Evolutionary conservation across 1,140 invertebrate genomes (phyloP).

Genomic region (Drosophila obscura): DNA sequence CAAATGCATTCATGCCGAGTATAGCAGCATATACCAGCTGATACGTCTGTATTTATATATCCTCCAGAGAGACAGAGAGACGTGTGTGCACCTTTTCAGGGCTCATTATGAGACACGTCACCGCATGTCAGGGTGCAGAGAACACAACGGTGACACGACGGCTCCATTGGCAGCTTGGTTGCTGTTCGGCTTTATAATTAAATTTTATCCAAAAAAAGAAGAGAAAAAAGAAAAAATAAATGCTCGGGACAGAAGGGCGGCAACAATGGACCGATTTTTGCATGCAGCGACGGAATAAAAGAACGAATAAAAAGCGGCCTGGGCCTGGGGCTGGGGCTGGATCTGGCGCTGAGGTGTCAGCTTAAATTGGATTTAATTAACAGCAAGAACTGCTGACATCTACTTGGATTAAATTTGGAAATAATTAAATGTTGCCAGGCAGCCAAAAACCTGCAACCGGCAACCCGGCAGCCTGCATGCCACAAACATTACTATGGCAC

Average conservation of each 20-base stretch:
- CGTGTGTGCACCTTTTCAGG: constrained; percentile 8
- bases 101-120: constrained; percentile 42
- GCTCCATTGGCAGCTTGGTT: constrained; percentile 3
- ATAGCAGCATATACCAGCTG: background rate
- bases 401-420: constrained; percentile 53
- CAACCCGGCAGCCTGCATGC: constrained; percentile 8
- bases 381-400: constrained; percentile 44
- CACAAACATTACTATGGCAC: constrained; percentile 9
- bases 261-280: constrained; percentile 43
- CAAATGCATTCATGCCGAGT: constrained; percentile 21
- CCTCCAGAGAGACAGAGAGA: background rate
- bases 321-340: too few species aligned
- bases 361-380: constrained; percentile 64
- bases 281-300: constrained; percentile 20
- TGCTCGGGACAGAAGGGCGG: constrained; percentile 22
- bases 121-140: constrained; percentile 44
- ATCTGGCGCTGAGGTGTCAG: constrained; percentile 35
- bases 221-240: constrained; percentile 1
- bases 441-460: constrained; percentile 7
- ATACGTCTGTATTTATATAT: background rate
- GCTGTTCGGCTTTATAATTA: constrained; percentile 58
- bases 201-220: constrained; percentile 39
- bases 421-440: constrained; percentile 56
- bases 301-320: background rate
- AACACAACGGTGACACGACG: background rate